Evolutionary conservation across 2,888 invertebrate species (phyloP).

Genomic region (Ochropacha duplaris): DNA sequence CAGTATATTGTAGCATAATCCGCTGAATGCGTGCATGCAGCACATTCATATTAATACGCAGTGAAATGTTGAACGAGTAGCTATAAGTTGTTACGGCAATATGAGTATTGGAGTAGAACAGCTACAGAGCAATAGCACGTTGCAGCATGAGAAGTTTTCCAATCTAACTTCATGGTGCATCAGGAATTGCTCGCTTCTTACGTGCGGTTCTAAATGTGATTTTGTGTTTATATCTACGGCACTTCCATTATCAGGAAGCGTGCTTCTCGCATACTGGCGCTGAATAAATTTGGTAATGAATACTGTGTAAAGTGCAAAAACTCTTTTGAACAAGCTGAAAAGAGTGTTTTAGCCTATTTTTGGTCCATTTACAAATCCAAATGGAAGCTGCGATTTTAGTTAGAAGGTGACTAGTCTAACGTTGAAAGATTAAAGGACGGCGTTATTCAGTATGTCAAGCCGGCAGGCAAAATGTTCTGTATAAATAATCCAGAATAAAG

Average conservation of each 20-base stretch:
- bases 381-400: slow-evolving; percentile 25
- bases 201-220: slow-evolving; percentile 54
- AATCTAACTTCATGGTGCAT: slow-evolving; percentile 72
- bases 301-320: slow-evolving; percentile 23
- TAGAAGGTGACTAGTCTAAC: slow-evolving; percentile 42
- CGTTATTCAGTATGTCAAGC: slow-evolving; percentile 65
- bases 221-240: slow-evolving; percentile 37
- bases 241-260: slow-evolving; percentile 18
- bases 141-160: slow-evolving; percentile 68
- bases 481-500: slow-evolving; percentile 77
- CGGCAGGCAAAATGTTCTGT: slow-evolving; percentile 64
- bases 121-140: slow-evolving; percentile 56
- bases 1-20: neutral
- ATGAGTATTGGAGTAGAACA: slow-evolving; percentile 47
- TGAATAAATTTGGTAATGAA: slow-evolving; percentile 34
- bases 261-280: slow-evolving; percentile 20
- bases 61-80: slow-evolving; percentile 22
- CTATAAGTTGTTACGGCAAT: slow-evolving; percentile 36
- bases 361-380: slow-evolving; percentile 23
- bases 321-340: slow-evolving; percentile 29
- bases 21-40: neutral
- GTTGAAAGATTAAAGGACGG: slow-evolving; percentile 55
- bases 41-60: neutral
- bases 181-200: slow-evolving; percentile 61
- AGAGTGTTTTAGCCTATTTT: slow-evolving; percentile 19